Percentiles rank a stretch among this genome's conserved stretches.
Evolutionary conservation across 2,113 vertebrate genomes (phyloP).

Genomic region (Gadus macrocephalus): DNA sequence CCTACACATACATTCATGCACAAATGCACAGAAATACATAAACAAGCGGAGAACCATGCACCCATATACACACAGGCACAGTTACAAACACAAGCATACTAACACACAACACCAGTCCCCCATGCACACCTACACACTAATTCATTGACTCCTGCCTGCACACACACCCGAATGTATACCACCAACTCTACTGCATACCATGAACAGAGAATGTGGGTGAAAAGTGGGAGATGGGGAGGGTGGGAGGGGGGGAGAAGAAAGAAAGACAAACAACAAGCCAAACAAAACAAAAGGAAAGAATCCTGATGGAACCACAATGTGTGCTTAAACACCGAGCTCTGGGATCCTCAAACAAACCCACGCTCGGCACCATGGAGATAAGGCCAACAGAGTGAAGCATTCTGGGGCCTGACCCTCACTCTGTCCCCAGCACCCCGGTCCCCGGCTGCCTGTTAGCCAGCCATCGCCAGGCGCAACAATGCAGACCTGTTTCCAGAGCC

Average conservation of each 20-base stretch:
- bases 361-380: conserved; percentile 84
- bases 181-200: not conserved
- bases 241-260: conserved; percentile 7
- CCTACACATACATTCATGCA: conserved; percentile 66
- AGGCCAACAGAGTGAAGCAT: conserved; percentile 72
- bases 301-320: conserved; percentile 73
- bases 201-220: no score
- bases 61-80: not conserved
- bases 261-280: not conserved
- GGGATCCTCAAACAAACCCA: conserved; percentile 96
- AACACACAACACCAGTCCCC: conserved; percentile 50
- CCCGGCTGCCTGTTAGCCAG: conserved; percentile 80
- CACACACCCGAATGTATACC: conserved; percentile 26
- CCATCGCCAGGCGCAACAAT: conserved; percentile 76
- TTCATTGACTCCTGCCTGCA: not conserved
- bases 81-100: conserved; percentile 69
- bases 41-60: not conserved
- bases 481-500: conserved; percentile 76
- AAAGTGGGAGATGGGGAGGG: conserved; percentile 15
- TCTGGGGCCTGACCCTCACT: conserved; percentile 77
- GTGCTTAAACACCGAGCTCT: conserved; percentile 78
- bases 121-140: conserved; percentile 74
- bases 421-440: conserved; percentile 62
- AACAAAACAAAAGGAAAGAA: conserved; percentile 3
- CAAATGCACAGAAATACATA: not conserved